A percentile compares a stretch with the other conserved stretches of the same genome.
Evolutionary conservation across 2,888 invertebrate species (phyloP).

Genomic region (Ochropleura leucogaster): DNA sequence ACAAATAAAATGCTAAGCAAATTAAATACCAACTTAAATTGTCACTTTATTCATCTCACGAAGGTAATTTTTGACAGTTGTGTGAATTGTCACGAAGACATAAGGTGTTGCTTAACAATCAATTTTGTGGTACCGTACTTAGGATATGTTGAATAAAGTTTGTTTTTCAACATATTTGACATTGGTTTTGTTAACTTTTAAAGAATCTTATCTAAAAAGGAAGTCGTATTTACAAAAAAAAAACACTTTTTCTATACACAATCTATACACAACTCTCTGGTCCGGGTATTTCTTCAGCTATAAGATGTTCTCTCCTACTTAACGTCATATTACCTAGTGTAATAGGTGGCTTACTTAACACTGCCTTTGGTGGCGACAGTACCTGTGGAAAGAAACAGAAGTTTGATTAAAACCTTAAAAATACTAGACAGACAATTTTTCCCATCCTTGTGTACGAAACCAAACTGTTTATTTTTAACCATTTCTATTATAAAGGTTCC

Average conservation of each 20-base stretch:
- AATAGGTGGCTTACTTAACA: conserved; percentile 75
- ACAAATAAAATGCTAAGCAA: not conserved
- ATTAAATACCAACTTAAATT: not conserved
- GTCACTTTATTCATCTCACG: not conserved
- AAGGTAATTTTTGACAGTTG: not conserved
- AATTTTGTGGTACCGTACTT: not conserved
- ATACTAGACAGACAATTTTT: not conserved
- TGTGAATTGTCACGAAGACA: not conserved
- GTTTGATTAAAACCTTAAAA: not conserved
- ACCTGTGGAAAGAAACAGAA: conserved; percentile 70
- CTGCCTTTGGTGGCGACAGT: conserved; percentile 75
- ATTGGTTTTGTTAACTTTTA: not conserved
- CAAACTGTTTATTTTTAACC: too few species aligned
- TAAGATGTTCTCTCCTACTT: conserved; percentile 87
- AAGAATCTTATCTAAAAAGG: conserved; percentile 30
- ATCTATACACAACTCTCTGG: conserved; percentile 89
- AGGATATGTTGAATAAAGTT: not conserved
- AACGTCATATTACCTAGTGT: conserved; percentile 79
- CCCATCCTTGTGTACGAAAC: not conserved
- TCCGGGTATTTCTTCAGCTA: conserved; percentile 88
- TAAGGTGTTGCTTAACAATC: not conserved
- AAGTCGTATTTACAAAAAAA: conserved; percentile 45
- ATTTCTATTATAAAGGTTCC: too few species aligned
- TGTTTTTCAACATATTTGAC: not conserved
- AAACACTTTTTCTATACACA: conserved; percentile 34